phyloP scores from a whole-genome alignment of 2,888 invertebrate genomes.

The Helicoverpa assulta region DNA sequence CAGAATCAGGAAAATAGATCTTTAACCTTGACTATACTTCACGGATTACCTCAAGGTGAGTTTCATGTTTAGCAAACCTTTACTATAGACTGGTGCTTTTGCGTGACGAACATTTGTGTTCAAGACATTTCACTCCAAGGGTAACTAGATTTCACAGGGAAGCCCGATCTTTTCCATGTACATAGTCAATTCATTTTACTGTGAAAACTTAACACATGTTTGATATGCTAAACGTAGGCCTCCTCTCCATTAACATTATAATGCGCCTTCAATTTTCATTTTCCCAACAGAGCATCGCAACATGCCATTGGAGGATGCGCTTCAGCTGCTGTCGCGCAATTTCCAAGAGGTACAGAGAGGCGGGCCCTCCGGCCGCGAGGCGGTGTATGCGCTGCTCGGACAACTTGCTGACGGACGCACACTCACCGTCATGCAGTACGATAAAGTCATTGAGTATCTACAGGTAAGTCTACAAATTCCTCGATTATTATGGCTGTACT shows the following conservation, averaged over 20 bases:
- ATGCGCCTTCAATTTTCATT: not conserved
- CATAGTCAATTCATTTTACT: too few relatives aligned
- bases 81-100: not conserved
- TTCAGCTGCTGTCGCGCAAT: conserved; percentile 94
- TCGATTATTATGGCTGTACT: not conserved
- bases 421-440: conserved; percentile 94
- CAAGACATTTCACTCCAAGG: too few relatives aligned
- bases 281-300: conserved; percentile 95
- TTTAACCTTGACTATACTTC: conserved; percentile 96
- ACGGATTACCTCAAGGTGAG: conserved; percentile 96
- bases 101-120: too few relatives aligned
- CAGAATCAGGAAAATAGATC: conserved; percentile 96
- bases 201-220: too few relatives aligned
- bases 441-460: conserved; percentile 91
- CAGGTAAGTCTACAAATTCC: conserved; percentile 70
- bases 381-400: conserved; percentile 93
- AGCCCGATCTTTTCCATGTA: too few relatives aligned
- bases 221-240: too few relatives aligned
- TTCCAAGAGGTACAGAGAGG: conserved; percentile 89
- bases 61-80: not conserved
- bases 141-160: too few relatives aligned
- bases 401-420: conserved; percentile 95
- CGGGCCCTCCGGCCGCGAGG: conserved; percentile 90
- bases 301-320: conserved; percentile 98
- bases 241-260: too few relatives aligned